A percentile compares a stretch with the other conserved stretches of the same genome.
Conservation (phyloP, 2,888 invertebrate genomes). For the Polydrusus pterygomalis region DNA sequence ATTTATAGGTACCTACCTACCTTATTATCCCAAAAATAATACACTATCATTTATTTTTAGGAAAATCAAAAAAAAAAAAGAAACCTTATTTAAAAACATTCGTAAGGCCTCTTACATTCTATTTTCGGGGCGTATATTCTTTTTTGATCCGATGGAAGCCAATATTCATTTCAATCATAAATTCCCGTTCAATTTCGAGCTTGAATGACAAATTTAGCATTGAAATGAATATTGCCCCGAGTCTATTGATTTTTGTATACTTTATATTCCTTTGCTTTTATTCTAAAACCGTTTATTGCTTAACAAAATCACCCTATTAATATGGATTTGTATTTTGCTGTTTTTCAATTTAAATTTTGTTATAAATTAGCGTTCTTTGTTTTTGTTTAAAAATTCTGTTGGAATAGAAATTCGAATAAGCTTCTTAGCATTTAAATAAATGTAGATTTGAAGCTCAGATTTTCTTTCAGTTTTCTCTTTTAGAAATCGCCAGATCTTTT, state of each 20-base stretch:
- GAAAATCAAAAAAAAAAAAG: slow-evolving; percentile 12
- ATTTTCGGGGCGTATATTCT: slow-evolving; percentile 41
- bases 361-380: neutral
- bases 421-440: too few relatives aligned
- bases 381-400: neutral
- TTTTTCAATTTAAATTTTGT: slow-evolving; percentile 22
- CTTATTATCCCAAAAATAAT: too few relatives aligned
- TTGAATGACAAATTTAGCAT: slow-evolving; percentile 72
- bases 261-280: slow-evolving; percentile 36
- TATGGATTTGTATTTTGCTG: slow-evolving; percentile 21
- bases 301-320: slow-evolving; percentile 29
- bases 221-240: slow-evolving; percentile 71
- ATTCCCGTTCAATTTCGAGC: slow-evolving; percentile 72
- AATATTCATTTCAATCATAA: slow-evolving; percentile 72
- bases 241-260: slow-evolving; percentile 38
- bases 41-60: neutral
- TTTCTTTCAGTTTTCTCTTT: too few relatives aligned
- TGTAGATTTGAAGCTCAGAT: too few relatives aligned
- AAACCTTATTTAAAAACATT: slow-evolving; percentile 39
- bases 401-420: neutral
- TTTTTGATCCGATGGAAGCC: slow-evolving; percentile 52
- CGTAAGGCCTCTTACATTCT: slow-evolving; percentile 45
- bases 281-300: slow-evolving; percentile 27
- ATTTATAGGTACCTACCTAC: too few relatives aligned
- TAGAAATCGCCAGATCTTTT: too few relatives aligned